phyloP scores from a whole-genome alignment of 2,797 vertebrate species.

The Helarctos malayanus region DNA sequence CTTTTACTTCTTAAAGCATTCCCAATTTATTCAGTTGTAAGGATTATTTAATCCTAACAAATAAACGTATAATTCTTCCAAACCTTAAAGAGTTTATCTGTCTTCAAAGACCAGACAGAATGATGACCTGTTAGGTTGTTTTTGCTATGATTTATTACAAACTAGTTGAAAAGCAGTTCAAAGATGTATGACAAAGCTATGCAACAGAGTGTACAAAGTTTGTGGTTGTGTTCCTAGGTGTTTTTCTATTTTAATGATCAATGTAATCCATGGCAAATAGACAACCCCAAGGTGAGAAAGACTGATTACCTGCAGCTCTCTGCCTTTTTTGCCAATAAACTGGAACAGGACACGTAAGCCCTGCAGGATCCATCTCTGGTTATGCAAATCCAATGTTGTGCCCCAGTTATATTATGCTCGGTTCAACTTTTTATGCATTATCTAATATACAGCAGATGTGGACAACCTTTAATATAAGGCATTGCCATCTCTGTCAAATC shows the following conservation, averaged over 20 bases:
- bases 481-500: background rate
- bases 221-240: background rate
- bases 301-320: background rate
- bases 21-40: background rate
- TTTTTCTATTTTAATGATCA: background rate
- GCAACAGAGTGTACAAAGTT: background rate
- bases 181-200: background rate
- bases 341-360: no score
- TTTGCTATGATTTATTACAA: background rate
- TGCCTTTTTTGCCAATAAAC: background rate
- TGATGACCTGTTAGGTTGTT: background rate
- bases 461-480: background rate
- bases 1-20: background rate
- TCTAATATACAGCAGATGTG: background rate
- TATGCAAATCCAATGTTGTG: background rate
- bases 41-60: background rate
- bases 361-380: background rate
- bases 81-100: background rate
- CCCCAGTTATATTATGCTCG: background rate
- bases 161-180: background rate
- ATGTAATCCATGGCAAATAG: rapidly evolving
- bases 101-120: background rate
- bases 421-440: background rate
- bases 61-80: background rate
- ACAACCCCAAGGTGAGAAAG: background rate